Evolutionary conservation across 1,140 invertebrate species (phyloP).

Genomic region (Vanessa atalanta): DNA sequence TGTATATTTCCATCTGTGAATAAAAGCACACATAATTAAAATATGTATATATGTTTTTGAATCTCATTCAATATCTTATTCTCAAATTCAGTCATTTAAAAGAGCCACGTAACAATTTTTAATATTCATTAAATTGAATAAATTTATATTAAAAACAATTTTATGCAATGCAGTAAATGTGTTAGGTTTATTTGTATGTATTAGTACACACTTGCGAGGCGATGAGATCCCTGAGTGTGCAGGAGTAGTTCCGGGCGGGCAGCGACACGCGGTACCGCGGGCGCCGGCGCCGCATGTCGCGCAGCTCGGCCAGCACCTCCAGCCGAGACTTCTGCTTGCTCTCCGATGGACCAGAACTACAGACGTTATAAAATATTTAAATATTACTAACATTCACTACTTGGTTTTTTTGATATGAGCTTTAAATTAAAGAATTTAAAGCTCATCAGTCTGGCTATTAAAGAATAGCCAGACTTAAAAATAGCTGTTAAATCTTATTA

Average conservation of each 20-base stretch:
- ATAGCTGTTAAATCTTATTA: no score
- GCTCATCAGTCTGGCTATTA: no score
- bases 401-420: no score
- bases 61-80: no score
- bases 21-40: background rate
- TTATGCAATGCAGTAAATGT: background rate
- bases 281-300: conserved; percentile 84
- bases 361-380: background rate
- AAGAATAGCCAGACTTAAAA: no score
- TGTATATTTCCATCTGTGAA: conserved; percentile 51
- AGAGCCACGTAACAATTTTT: no score
- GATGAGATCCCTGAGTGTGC: conserved; percentile 84
- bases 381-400: background rate
- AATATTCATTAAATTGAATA: no score
- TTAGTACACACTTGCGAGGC: conserved; percentile 79
- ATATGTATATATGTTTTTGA: no score
- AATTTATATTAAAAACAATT: no score
- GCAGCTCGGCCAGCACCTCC: conserved; percentile 82
- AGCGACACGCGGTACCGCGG: conserved; percentile 84
- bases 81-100: no score
- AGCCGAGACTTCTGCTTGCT: conserved; percentile 49
- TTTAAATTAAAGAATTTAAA: no score
- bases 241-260: conserved; percentile 83
- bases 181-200: background rate
- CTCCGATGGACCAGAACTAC: conserved; percentile 15